Base-by-base conservation (phyloP, 2,797 vertebrate species). In the Platalea minor region DNA sequence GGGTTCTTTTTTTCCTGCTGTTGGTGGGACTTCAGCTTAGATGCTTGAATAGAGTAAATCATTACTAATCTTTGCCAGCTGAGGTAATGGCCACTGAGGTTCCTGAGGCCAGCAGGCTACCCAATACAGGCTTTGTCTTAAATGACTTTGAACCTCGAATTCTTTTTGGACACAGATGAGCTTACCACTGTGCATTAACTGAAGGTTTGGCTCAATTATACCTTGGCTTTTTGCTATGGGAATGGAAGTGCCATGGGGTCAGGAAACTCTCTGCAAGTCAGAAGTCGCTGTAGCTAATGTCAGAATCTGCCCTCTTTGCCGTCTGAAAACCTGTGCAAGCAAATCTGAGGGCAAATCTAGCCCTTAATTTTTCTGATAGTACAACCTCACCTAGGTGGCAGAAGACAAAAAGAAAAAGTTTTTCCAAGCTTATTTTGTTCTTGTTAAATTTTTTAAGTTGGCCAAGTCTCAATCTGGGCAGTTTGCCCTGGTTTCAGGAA, bases 31-130 rank as follows among this genome's bases (percentile, higher is more conserved):
- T 80, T 86, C 9, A 37, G 60, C n/a, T 86, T 31, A 73, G 59
- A 70, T 91, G 51, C 33, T 73, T 79, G 74, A 87, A 83, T 16
- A 76, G 59, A 82, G 56, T 73, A 96, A 92, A 85, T 91, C 3
- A 13, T 85, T 68, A 39, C n/a, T 73, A 91, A 91, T 82, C n/a
- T 87, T 91, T 94, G 46, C 77, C 89, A 95, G 81, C 84, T 89
- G 88, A 87, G 53, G 28, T 64, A 86, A 69, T 46, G 74, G 63
- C 39, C 79, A 69, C 51, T 59, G 54, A 83, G 64, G 60, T 39
- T 91, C 39, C 82, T 50, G 78, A 95, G 61, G 70, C 74, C 59
- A 82, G 68, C 50, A 61, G 17, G 54, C 57, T 51, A 88, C 57
- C 50, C 70, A 73, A 6, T 61, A 59, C 35, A 89, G 54, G 29